Base-by-base conservation (phyloP, 2,797 vertebrate genomes). In the Sparus aurata region DNA sequence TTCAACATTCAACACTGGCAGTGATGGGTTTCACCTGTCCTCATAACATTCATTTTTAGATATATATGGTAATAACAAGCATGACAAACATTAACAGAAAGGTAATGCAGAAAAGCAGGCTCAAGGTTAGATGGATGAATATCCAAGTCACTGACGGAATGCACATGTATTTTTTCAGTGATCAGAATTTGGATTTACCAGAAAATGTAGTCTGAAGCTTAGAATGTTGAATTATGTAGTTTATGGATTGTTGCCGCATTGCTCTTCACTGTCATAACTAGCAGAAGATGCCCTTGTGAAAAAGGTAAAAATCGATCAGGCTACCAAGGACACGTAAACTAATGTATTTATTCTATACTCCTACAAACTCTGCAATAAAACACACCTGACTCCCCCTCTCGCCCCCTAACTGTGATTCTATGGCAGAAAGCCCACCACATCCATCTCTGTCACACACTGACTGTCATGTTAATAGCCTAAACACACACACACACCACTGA, bases 371-470 rank as follows among this genome's bases (percentile, higher is more conserved):
- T 83, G 72, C 72, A 79, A 53, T 82, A 84, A 81, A 73, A 79
- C 52, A 77, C 46, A 77, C 52, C 81, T 73, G 30, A 62, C 59
- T 77, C 77, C 49, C 55, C 8, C 47, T 62, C 76, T 55, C 59
- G 38, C 50, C 38, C 58, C 16, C 69, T 47, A 38, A 13, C 69
- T 72, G 62, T 90, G 90, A 93, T 91, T 85, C 81, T 86, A 87
- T 89, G 54, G 22, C 73, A 67, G 75, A 65, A 65, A 82, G 60
- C 60, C 69, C 61, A 60, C 77, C 70, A 77, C 91, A 94, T 95
- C 89, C 87, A 91, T 94, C 93, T 92, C 86, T 92, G 91, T 85
- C 91, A 83, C 69, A 83, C 73, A 65, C 77, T 69, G 68, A 85
- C 86, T 91, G 89, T 83, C 79, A 89, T 91, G 79, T 89, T 92